Percentiles rank a stretch among this genome's conserved stretches.
These are phyloP conservation scores for Proales similis DNA, from an alignment of 1,140 invertebrate species.

Conservation along the genomic window DNA sequence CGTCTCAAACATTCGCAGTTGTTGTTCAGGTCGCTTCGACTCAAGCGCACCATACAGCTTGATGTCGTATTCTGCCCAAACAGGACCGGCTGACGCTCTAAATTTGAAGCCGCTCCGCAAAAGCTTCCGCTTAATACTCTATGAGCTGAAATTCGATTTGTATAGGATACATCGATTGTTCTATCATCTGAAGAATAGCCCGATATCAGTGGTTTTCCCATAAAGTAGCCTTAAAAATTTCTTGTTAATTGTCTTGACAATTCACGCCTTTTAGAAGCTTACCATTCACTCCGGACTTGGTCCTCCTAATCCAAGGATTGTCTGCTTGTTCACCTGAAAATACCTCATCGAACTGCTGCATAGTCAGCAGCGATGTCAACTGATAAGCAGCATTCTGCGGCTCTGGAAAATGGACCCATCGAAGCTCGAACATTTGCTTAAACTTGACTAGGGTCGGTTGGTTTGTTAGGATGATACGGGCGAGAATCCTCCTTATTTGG, in stretches of 20 bases:
- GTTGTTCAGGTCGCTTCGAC: conserved; percentile 4
- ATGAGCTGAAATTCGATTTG: conserved; percentile 8
- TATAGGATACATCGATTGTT: neutral
- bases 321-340: conserved; percentile 1
- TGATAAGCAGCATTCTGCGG: neutral
- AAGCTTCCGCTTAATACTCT: conserved; percentile 18
- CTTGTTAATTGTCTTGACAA: too few relatives aligned
- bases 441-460: neutral
- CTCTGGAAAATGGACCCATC: conserved; percentile 30
- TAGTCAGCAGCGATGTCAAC: too few relatives aligned
- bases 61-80: conserved; percentile 28
- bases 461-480: conserved; percentile 2
- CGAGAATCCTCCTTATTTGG: conserved; percentile 6
- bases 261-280: too few relatives aligned
- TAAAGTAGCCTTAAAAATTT: neutral
- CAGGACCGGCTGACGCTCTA: conserved; percentile 1
- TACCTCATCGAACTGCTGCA: too few relatives aligned
- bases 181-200: neutral
- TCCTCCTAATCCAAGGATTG: too few relatives aligned
- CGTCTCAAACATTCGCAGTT: neutral
- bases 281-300: too few relatives aligned
- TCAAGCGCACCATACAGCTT: conserved; percentile 17
- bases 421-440: conserved; percentile 30
- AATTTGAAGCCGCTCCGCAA: neutral
- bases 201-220: conserved; percentile 11